Percentiles rank a stretch among this genome's conserved stretches.
These are phyloP conservation scores for Motacilla tschutschensis DNA, from an alignment of 2,113 vertebrate genomes.

Conservation along the genomic window DNA sequence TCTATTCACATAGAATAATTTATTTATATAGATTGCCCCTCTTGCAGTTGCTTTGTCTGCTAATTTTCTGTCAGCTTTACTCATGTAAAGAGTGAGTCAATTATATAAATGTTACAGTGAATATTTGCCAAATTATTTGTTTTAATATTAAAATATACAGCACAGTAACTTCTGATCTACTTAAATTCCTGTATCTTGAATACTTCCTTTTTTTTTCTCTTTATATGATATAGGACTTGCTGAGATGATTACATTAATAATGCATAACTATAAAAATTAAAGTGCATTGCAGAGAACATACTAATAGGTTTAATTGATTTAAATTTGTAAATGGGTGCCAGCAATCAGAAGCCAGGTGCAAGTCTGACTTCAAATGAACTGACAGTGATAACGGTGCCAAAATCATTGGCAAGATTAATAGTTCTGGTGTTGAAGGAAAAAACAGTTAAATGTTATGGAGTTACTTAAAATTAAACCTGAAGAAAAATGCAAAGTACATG, in stretches of 20 bases:
- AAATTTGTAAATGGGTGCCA: constrained; percentile 60
- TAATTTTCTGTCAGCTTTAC: background rate
- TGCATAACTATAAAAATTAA: constrained; percentile 69
- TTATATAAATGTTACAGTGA: constrained; percentile 37
- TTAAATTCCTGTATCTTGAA: constrained; percentile 31
- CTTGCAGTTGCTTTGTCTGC: background rate
- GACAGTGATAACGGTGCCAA: background rate
- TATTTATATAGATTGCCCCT: background rate
- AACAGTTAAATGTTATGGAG: constrained; percentile 13
- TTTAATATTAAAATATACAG: constrained; percentile 42
- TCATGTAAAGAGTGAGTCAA: background rate
- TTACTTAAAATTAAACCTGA: constrained; percentile 19
- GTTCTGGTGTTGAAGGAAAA: background rate
- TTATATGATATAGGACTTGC: constrained; percentile 10
- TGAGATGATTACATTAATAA: constrained; percentile 77
- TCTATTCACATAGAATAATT: background rate
- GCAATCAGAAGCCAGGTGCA: constrained; percentile 66
- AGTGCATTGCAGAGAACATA: constrained; percentile 51
- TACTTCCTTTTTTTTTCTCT: constrained; percentile 49
- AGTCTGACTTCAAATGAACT: constrained; percentile 53
- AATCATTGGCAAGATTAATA: constrained; percentile 42
- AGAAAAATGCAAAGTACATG: background rate
- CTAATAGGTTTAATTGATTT: constrained; percentile 73
- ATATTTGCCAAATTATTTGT: constrained; percentile 49
- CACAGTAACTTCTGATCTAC: constrained; percentile 1